Conservation (phyloP, 92 coral and sea anemone genomes). For the Paragorgia papillata region DNA sequence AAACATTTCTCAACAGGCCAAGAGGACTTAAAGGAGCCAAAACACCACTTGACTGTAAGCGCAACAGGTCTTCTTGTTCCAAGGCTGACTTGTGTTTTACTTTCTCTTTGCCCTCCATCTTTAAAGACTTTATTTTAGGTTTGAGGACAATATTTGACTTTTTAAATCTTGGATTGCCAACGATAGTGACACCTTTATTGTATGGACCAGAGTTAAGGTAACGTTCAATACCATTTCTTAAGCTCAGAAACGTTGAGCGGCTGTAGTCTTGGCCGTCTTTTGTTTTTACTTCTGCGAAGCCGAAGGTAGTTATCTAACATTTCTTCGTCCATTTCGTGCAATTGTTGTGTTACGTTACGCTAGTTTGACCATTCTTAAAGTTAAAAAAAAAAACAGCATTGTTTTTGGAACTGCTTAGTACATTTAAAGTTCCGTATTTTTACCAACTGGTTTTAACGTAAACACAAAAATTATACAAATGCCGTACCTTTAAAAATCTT, state of each 20-base stretch:
- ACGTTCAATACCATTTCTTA: slow-evolving; percentile 10
- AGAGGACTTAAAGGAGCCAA: slow-evolving; percentile 36
- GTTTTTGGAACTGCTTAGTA: not conserved
- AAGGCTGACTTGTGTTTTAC: slow-evolving; percentile 54
- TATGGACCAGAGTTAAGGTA: not conserved
- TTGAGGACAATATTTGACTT: slow-evolving; percentile 54
- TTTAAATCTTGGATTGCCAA: slow-evolving; percentile 48
- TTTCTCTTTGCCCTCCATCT: slow-evolving; percentile 53
- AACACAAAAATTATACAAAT: not conserved
- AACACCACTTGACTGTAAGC: slow-evolving; percentile 41
- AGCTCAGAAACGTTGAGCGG: slow-evolving; percentile 14
- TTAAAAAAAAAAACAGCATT: not conserved
- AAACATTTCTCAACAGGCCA: slow-evolving; percentile 47
- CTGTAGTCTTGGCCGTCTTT: slow-evolving; percentile 19
- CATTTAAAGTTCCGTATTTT: not conserved
- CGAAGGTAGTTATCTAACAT: slow-evolving; percentile 6
- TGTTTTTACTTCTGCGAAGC: slow-evolving; percentile 8
- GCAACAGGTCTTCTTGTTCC: slow-evolving; percentile 52
- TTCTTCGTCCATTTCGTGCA: slow-evolving; percentile 27
- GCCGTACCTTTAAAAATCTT: slow-evolving; percentile 5
- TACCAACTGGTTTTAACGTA: not conserved
- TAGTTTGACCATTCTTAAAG: not conserved
- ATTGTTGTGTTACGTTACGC: not conserved
- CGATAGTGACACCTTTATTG: slow-evolving; percentile 14
- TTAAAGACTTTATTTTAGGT: slow-evolving; percentile 48